A percentile compares a stretch with the other conserved stretches of the same genome.
Conservation (phyloP, 2,797 vertebrate genomes). For the Otolemur crassicaudatus region DNA sequence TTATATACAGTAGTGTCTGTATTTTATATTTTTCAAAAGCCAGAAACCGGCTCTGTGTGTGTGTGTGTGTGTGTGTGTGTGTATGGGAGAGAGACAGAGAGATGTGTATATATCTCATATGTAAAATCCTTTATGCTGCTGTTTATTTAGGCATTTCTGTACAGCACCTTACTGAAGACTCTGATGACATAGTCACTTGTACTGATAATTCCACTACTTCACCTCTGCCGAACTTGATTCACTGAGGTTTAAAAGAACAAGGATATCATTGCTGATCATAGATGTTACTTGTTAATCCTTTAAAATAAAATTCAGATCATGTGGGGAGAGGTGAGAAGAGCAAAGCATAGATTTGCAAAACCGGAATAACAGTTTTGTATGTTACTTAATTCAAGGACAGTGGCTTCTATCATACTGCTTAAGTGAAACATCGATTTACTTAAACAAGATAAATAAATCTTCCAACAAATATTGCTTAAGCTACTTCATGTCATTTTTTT, state of each 20-base stretch:
- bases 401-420: slow-evolving; percentile 67
- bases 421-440: slow-evolving; percentile 60
- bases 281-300: slow-evolving; percentile 86
- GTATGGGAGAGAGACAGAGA: not conserved
- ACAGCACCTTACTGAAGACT: slow-evolving; percentile 84
- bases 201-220: slow-evolving; percentile 88
- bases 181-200: slow-evolving; percentile 87
- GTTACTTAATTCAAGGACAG: slow-evolving; percentile 73
- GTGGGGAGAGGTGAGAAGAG: slow-evolving; percentile 68
- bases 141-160: slow-evolving; percentile 88
- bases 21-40: slow-evolving; percentile 71
- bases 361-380: slow-evolving; percentile 79
- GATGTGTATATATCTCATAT: slow-evolving; percentile 7
- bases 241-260: slow-evolving; percentile 87
- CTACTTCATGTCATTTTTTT: slow-evolving; percentile 30
- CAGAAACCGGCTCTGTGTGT: not conserved
- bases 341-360: slow-evolving; percentile 76
- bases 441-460: slow-evolving; percentile 69
- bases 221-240: slow-evolving; percentile 88
- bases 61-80: not conserved
- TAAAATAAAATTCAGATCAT: slow-evolving; percentile 86
- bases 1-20: slow-evolving; percentile 58
- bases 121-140: slow-evolving; percentile 79
- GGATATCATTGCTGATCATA: slow-evolving; percentile 85
- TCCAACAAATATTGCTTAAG: slow-evolving; percentile 20